Percentiles rank a stretch among this genome's conserved stretches.
phyloP scores from a whole-genome alignment of 2,797 vertebrate genomes.

The Danio choprae region DNA sequence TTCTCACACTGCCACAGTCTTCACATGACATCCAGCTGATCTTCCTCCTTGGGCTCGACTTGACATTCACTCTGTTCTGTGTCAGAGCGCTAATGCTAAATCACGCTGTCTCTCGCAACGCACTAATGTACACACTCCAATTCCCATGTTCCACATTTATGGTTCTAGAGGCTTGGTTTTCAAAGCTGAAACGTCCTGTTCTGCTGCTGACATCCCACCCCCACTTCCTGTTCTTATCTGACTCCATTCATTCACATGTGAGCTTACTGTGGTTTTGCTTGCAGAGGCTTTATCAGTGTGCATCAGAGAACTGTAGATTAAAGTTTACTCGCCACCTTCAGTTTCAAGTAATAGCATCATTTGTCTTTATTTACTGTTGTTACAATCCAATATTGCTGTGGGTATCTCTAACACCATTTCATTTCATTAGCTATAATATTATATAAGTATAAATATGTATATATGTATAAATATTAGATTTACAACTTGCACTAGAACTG shows the following conservation, averaged over 20 bases:
- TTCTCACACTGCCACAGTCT: conserved; percentile 39
- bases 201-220: background rate
- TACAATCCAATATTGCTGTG: background rate
- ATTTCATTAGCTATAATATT: no score
- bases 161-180: conserved; percentile 20
- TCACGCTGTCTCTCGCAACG: conserved; percentile 60
- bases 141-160: conserved; percentile 14
- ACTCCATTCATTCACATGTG: conserved; percentile 24
- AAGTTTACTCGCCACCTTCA: background rate
- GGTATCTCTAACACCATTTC: background rate
- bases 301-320: background rate
- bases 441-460: no score
- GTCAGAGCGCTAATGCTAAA: conserved; percentile 20
- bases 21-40: conserved; percentile 47
- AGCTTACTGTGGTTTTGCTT: background rate
- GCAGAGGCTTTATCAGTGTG: background rate
- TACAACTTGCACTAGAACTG: no score
- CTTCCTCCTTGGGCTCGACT: conserved; percentile 21
- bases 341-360: background rate
- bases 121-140: conserved; percentile 43
- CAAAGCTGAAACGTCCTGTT: conserved; percentile 31
- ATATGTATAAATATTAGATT: background rate
- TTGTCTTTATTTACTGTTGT: background rate
- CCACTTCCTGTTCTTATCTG: conserved; percentile 25
- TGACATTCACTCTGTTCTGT: conserved; percentile 33